Percentiles rank a stretch among this genome's conserved stretches.
Conservation (phyloP, 2,888 invertebrate species). For the Cerastis leucographa region DNA sequence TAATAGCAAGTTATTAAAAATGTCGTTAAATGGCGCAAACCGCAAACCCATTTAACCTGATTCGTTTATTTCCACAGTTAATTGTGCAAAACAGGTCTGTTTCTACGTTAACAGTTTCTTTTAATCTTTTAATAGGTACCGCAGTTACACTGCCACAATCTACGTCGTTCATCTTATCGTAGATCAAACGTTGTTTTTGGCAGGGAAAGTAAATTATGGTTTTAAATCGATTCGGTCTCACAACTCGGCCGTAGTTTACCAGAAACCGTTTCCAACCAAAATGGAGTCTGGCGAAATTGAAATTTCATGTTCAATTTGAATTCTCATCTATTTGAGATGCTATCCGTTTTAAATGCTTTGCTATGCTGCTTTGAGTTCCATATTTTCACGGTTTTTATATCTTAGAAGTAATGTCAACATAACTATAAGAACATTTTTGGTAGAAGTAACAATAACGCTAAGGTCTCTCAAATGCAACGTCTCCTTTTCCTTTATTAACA, state of each 20-base stretch:
- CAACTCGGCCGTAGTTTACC: conserved; percentile 54
- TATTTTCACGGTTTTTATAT: conserved; percentile 5
- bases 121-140: conserved; percentile 53
- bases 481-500: conserved; percentile 5
- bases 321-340: conserved; percentile 34
- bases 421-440: background rate
- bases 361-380: background rate
- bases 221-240: conserved; percentile 68
- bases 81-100: conserved; percentile 67
- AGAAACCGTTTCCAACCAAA: conserved; percentile 38
- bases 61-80: conserved; percentile 65
- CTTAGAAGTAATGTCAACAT: background rate
- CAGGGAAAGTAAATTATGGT: conserved; percentile 73
- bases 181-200: conserved; percentile 76
- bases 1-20: conserved; percentile 49
- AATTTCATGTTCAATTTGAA: conserved; percentile 58
- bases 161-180: conserved; percentile 74
- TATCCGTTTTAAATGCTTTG: conserved; percentile 2
- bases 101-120: conserved; percentile 57
- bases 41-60: conserved; percentile 47
- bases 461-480: background rate
- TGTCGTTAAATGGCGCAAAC: conserved; percentile 42
- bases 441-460: background rate
- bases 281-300: conserved; percentile 41
- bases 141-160: conserved; percentile 47